These are phyloP conservation scores for Tenthredo distinguenda DNA, from an alignment of 2,888 invertebrate species.

Conservation along the genomic window DNA sequence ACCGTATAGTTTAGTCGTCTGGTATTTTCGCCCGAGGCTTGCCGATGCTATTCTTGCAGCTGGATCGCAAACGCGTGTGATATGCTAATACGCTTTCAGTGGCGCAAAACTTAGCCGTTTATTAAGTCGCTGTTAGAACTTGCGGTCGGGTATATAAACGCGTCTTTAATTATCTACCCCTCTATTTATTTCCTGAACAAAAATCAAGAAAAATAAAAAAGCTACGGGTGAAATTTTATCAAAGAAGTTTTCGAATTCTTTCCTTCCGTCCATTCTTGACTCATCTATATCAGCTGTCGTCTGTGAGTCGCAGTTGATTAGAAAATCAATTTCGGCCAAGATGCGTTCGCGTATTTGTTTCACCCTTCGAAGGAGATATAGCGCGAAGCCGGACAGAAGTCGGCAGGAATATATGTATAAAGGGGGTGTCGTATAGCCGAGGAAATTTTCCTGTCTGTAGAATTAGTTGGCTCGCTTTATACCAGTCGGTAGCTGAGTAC, in stretches of 20 bases:
- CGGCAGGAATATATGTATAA: constrained; percentile 1
- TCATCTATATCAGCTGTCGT: not conserved
- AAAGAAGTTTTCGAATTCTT: not conserved
- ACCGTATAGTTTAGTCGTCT: constrained; percentile 48
- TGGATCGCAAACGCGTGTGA: constrained; percentile 52
- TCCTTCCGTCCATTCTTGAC: not conserved
- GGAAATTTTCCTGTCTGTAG: not conserved
- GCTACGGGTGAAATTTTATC: not conserved
- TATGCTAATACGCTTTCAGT: constrained; percentile 52
- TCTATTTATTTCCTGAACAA: not conserved
- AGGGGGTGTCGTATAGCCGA: not conserved
- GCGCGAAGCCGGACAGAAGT: constrained; percentile 37
- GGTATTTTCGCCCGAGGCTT: constrained; percentile 51
- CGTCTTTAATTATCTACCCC: not conserved
- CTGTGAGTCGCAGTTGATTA: constrained; percentile 22
- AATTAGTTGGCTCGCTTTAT: constrained; percentile 2
- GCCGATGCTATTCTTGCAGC: constrained; percentile 53
- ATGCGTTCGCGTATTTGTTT: constrained; percentile 46
- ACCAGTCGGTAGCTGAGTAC: not conserved
- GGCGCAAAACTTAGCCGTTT: constrained; percentile 40
- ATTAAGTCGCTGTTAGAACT: constrained; percentile 44
- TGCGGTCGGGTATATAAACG: not conserved
- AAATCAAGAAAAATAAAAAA: not conserved
- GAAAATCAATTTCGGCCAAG: constrained; percentile 38
- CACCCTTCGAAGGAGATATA: constrained; percentile 41